A percentile compares a stretch with the other conserved stretches of the same genome.
These are phyloP conservation scores for Amblyjoppa fuscipennis DNA, from an alignment of 2,888 invertebrate genomes.

Conservation along the genomic window DNA sequence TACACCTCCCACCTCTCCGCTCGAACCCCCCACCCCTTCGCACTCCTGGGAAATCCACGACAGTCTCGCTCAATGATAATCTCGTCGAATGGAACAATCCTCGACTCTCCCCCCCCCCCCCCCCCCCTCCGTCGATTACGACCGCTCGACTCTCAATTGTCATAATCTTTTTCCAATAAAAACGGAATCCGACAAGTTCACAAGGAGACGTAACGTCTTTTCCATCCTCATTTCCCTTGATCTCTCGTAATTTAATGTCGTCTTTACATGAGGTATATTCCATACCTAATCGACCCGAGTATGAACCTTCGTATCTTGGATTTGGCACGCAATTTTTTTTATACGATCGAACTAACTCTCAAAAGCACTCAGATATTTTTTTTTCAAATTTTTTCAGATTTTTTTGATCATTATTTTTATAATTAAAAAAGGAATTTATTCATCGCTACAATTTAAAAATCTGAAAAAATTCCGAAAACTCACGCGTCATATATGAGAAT, in stretches of 20 bases:
- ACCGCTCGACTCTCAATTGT: constrained; percentile 32
- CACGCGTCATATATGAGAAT: too few species aligned
- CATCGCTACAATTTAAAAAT: too few species aligned
- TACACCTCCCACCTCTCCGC: background rate
- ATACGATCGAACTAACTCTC: too few species aligned
- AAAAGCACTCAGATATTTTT: too few species aligned
- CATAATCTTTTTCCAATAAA: constrained; percentile 47
- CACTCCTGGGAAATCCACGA: constrained; percentile 31
- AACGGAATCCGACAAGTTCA: constrained; percentile 23
- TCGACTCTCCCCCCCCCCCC: background rate
- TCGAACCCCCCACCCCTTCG: constrained; percentile 13
- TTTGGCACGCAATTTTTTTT: too few species aligned
- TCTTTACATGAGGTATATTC: too few species aligned
- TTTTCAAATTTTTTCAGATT: too few species aligned
- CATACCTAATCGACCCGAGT: too few species aligned
- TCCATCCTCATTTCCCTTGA: constrained; percentile 12
- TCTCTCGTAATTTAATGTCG: background rate
- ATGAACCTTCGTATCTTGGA: too few species aligned
- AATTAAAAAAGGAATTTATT: too few species aligned
- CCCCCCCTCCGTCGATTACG: background rate
- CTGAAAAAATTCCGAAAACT: too few species aligned
- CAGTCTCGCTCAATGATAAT: constrained; percentile 58
- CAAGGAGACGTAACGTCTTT: background rate
- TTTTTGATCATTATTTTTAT: too few species aligned
- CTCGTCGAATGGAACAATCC: constrained; percentile 48